phyloP scores from a whole-genome alignment of 2,797 vertebrate species.

The Galaxias olidus region DNA sequence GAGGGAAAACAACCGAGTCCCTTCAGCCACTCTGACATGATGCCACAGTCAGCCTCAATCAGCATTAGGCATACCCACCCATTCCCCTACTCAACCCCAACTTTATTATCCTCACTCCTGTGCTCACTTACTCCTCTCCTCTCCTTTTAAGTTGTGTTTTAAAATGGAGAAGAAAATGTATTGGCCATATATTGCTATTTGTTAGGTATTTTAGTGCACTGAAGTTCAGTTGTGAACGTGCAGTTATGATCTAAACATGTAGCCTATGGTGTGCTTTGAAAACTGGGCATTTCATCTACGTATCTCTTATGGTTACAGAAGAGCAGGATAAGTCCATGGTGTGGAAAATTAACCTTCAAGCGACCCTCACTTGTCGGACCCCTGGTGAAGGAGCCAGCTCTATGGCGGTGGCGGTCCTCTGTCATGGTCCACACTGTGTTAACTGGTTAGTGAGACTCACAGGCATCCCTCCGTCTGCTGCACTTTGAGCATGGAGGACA shows the following conservation, averaged over 20 bases:
- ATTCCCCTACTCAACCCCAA: conserved; percentile 1
- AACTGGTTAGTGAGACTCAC: conserved; percentile 2
- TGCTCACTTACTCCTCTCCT: too few relatives aligned
- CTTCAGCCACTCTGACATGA: conserved; percentile 52
- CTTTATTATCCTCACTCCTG: too few relatives aligned
- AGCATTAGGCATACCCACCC: neutral
- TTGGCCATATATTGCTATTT: too few relatives aligned
- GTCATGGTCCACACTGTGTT: neutral
- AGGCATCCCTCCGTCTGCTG: neutral
- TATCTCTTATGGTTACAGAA: neutral
- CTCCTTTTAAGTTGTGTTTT: too few relatives aligned
- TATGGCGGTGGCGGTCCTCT: neutral
- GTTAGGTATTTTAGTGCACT: too few relatives aligned
- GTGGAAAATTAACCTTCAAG: neutral
- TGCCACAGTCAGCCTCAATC: conserved; percentile 31
- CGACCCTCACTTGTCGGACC: neutral
- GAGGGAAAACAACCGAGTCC: conserved; percentile 51
- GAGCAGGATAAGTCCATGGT: neutral
- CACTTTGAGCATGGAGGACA: neutral
- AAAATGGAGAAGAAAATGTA: too few relatives aligned
- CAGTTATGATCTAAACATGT: too few relatives aligned
- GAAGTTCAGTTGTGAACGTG: too few relatives aligned
- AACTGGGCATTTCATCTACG: neutral
- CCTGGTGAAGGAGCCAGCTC: conserved; percentile 2
- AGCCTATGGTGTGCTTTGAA: too few relatives aligned